phyloP scores from a whole-genome alignment of 2,113 vertebrate genomes.

The Hiodon alosoides region DNA sequence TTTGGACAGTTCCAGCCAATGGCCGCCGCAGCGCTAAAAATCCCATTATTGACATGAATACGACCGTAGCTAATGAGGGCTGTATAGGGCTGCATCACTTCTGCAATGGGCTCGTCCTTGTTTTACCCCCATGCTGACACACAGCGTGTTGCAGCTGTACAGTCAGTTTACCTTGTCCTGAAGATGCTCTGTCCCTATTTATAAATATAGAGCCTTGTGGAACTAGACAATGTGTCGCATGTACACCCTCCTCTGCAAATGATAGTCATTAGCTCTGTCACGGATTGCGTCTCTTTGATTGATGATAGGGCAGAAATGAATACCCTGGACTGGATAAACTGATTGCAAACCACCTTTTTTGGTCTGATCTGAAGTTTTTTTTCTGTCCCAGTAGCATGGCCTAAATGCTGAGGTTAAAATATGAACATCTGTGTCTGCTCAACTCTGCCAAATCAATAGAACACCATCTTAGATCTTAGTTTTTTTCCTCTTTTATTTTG shows the following conservation, averaged over 20 bases:
- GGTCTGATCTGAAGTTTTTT: no score
- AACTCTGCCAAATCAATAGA: no score
- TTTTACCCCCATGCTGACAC: not conserved
- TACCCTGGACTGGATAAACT: slow-evolving; percentile 18
- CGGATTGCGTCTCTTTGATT: slow-evolving; percentile 22
- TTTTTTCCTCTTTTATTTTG: no score
- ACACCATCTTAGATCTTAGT: no score
- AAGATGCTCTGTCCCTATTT: slow-evolving; percentile 19
- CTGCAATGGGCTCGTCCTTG: not conserved
- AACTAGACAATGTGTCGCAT: slow-evolving; percentile 14
- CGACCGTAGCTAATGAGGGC: not conserved
- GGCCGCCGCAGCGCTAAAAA: no score
- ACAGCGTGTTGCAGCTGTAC: slow-evolving; percentile 9
- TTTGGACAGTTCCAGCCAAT: not conserved
- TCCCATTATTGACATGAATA: not conserved
- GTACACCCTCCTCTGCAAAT: slow-evolving; percentile 17
- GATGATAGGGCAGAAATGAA: slow-evolving; percentile 28
- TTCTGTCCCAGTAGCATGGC: no score
- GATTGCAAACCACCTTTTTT: not conserved
- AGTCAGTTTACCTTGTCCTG: slow-evolving; percentile 2
- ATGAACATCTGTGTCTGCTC: no score
- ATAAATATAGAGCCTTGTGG: not conserved
- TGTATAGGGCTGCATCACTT: not conserved
- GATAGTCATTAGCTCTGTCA: slow-evolving; percentile 25
- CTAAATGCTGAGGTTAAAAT: no score